Percentiles rank a stretch among this genome's conserved stretches.
Evolutionary conservation across 2,888 invertebrate genomes (phyloP).

Genomic region (Drepanosiphum platanoidis): DNA sequence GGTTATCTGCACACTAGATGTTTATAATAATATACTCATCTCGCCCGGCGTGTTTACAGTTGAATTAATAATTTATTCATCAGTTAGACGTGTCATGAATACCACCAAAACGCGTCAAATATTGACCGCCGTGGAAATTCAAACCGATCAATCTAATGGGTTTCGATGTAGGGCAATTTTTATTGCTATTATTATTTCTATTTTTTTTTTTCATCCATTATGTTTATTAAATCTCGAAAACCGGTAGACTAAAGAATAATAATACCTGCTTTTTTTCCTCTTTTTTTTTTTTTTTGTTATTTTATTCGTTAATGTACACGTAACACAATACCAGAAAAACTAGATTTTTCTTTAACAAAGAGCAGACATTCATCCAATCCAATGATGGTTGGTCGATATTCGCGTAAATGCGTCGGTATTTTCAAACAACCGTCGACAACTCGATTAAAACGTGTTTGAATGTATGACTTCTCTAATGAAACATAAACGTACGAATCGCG

Average conservation of each 20-base stretch:
- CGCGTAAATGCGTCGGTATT: too few relatives aligned
- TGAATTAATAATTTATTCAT: not conserved
- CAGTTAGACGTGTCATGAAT: not conserved
- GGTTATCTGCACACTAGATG: not conserved
- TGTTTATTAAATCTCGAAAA: not conserved
- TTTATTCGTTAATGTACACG: too few relatives aligned
- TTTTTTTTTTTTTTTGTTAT: too few relatives aligned
- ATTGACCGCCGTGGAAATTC: not conserved
- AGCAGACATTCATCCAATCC: too few relatives aligned
- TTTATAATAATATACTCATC: not conserved
- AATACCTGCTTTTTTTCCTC: not conserved
- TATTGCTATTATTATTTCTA: too few relatives aligned
- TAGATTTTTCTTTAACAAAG: too few relatives aligned
- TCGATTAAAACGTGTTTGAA: too few relatives aligned
- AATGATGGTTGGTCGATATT: too few relatives aligned
- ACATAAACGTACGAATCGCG: too few relatives aligned
- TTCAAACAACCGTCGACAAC: too few relatives aligned
- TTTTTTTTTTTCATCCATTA: not conserved
- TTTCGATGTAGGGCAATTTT: not conserved
- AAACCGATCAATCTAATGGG: conserved; percentile 3
- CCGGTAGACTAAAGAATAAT: not conserved
- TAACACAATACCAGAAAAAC: too few relatives aligned
- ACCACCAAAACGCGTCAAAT: not conserved
- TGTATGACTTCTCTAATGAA: too few relatives aligned
- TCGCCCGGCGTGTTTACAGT: not conserved